Conservation (phyloP, 2,888 invertebrate species). For the Vanessa cardui region DNA sequence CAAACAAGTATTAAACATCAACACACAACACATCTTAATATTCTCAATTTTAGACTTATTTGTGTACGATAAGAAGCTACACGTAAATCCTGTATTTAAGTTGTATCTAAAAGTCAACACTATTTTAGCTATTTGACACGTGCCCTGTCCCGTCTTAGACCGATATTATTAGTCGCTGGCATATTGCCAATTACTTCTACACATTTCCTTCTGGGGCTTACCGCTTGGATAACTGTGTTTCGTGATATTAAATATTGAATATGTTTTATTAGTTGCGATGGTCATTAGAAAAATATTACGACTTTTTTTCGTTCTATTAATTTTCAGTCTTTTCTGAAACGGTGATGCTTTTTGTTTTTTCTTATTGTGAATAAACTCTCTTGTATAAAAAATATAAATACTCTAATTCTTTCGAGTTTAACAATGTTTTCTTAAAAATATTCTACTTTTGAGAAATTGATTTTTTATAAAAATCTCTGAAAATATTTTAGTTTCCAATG, state of each 20-base stretch:
- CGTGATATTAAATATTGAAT: neutral
- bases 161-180: conserved; percentile 28
- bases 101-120: conserved; percentile 17
- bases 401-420: too few species aligned
- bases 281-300: neutral
- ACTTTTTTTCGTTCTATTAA: too few species aligned
- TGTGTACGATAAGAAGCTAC: neutral
- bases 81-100: conserved; percentile 4
- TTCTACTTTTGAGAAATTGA: too few species aligned
- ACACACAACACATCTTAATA: too few species aligned
- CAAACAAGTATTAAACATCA: too few species aligned
- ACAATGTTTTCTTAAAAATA: too few species aligned
- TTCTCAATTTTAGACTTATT: neutral
- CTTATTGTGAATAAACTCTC: too few species aligned
- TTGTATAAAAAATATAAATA: too few species aligned
- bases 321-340: too few species aligned
- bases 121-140: conserved; percentile 28
- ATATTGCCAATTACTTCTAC: conserved; percentile 23
- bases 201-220: conserved; percentile 23
- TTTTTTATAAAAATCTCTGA: too few species aligned
- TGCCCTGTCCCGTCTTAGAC: conserved; percentile 24
- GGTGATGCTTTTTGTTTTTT: too few species aligned
- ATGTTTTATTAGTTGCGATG: neutral
- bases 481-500: too few species aligned
- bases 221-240: conserved; percentile 9